Evolutionary conservation across 2,113 vertebrate species (phyloP).

Genomic region (Nothoprocta perdicaria): DNA sequence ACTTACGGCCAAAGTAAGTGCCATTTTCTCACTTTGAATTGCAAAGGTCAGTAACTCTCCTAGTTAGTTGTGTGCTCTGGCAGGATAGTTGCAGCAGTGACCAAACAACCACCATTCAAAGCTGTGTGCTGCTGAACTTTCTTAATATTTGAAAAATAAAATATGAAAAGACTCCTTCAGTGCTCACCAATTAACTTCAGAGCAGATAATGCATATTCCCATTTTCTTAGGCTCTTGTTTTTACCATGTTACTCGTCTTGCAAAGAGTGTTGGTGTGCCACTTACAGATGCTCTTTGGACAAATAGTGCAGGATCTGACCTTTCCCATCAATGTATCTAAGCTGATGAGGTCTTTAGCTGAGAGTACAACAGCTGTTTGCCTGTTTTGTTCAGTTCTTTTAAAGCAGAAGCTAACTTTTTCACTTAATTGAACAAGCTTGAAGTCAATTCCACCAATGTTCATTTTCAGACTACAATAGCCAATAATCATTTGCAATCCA

Average conservation of each 20-base stretch:
- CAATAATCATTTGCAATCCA: conserved; percentile 55
- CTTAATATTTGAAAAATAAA: not conserved
- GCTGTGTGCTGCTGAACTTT: not conserved
- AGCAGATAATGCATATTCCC: not conserved
- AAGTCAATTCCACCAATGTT: conserved; percentile 31
- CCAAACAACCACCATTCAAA: not conserved
- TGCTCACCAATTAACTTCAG: not conserved
- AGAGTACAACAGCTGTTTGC: not conserved
- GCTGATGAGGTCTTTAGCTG: not conserved
- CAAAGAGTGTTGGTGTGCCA: not conserved
- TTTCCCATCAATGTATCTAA: not conserved
- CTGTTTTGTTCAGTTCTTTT: not conserved
- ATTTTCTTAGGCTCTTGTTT: not conserved
- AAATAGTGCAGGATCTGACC: not conserved
- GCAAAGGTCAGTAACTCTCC: not conserved
- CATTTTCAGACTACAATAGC: conserved; percentile 45
- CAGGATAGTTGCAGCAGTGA: not conserved
- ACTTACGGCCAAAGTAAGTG: not conserved
- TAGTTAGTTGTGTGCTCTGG: fast-evolving
- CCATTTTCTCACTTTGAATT: not conserved
- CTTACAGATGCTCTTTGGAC: not conserved
- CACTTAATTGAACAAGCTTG: conserved; percentile 13
- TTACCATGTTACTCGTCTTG: not conserved
- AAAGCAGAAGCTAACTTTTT: conserved; percentile 17
- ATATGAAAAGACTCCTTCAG: not conserved